A percentile compares a stretch with the other conserved stretches of the same genome.
Conservation (phyloP, 2,113 vertebrate species). For the Rhinoptilus africanus region DNA sequence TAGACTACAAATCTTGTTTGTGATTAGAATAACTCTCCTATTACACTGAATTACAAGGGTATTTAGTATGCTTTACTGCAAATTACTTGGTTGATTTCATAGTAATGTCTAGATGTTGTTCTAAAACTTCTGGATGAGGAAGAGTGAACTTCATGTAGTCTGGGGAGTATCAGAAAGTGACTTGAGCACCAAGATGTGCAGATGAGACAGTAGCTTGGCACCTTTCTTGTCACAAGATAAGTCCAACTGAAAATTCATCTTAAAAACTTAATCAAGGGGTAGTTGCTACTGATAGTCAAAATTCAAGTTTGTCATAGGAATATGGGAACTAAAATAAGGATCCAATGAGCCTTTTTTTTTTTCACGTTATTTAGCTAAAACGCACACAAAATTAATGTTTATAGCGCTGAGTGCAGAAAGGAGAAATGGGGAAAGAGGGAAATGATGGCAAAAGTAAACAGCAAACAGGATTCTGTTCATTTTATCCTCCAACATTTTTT, state of each 20-base stretch:
- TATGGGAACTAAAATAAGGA: neutral
- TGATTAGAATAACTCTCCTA: neutral
- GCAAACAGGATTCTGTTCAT: neutral
- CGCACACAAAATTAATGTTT: neutral
- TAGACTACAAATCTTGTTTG: neutral
- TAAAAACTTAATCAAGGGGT: neutral
- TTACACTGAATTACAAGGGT: neutral
- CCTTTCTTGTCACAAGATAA: neutral
- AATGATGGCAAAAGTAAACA: neutral
- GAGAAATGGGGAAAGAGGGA: neutral
- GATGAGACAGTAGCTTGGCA: neutral
- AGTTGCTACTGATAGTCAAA: neutral
- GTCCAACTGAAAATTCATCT: neutral
- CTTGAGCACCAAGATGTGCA: neutral
- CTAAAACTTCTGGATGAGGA: neutral
- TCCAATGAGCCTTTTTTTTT: neutral
- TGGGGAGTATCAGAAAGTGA: neutral
- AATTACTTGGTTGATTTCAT: neutral
- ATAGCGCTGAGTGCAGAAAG: neutral
- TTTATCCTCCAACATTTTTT: neutral
- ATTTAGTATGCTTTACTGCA: neutral
- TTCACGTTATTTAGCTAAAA: neutral
- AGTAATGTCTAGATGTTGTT: neutral
- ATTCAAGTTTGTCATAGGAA: neutral
- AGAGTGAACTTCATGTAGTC: neutral